Percentiles rank a stretch among this genome's conserved stretches.
These are phyloP conservation scores for Macrotrachela quadricornifera DNA, from an alignment of 1,140 invertebrate species.

Conservation along the genomic window DNA sequence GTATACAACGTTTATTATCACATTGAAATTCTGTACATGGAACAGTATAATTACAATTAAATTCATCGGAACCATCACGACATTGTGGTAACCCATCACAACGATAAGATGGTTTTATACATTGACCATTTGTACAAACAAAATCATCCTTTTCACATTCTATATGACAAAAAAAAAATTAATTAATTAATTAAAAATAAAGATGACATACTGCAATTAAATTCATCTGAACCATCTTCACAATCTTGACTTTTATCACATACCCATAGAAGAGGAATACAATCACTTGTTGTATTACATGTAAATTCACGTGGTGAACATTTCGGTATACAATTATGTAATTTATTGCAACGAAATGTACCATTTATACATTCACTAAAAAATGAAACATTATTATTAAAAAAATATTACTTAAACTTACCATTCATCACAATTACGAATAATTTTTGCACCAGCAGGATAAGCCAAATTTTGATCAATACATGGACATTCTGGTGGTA, in stretches of 20 bases:
- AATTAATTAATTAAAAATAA: slow-evolving; percentile 2
- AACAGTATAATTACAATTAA: neutral
- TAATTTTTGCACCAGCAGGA: slow-evolving; percentile 34
- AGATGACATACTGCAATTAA: slow-evolving; percentile 16
- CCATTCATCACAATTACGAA: neutral
- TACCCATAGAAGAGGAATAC: slow-evolving; percentile 27
- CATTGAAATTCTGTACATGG: neutral
- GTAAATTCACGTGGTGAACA: neutral
- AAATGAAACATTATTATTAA: neutral
- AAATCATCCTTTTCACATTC: slow-evolving; percentile 6
- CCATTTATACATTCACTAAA: slow-evolving; percentile 10
- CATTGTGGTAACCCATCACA: slow-evolving; percentile 4
- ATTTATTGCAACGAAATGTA: neutral
- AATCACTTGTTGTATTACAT: neutral
- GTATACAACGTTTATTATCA: slow-evolving; percentile 8
- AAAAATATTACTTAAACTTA: neutral
- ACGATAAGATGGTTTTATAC: slow-evolving; percentile 2
- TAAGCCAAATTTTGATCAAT: slow-evolving; percentile 45
- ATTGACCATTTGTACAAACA: slow-evolving; percentile 8
- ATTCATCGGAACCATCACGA: neutral
- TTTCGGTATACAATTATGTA: neutral
- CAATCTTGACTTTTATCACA: slow-evolving; percentile 52
- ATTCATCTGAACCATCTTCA: slow-evolving; percentile 42
- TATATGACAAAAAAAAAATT: slow-evolving; percentile 12
- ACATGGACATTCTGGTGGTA: slow-evolving; percentile 49